phyloP scores from a whole-genome alignment of 2,113 vertebrate species.

The Burhinus oedicnemus region DNA sequence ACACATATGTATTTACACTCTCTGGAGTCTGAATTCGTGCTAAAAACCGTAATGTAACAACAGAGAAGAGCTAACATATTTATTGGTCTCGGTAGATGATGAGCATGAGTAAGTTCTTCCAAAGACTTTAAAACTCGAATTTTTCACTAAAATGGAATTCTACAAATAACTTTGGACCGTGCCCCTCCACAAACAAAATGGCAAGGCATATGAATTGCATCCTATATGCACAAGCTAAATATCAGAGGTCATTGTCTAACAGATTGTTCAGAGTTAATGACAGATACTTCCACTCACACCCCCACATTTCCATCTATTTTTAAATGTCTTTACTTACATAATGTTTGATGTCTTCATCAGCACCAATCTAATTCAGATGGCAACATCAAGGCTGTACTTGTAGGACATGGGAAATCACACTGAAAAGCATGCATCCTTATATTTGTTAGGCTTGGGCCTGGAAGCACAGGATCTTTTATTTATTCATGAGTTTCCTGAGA shows the following conservation, averaged over 20 bases:
- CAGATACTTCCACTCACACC: neutral
- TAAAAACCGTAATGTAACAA: fast-evolving
- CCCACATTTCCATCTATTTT: neutral
- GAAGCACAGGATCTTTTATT: slow-evolving; percentile 77
- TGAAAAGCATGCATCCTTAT: neutral
- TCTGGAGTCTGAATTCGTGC: neutral
- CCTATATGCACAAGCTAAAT: neutral
- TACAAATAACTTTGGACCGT: neutral
- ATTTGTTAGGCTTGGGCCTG: neutral
- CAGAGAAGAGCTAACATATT: neutral
- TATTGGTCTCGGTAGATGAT: neutral
- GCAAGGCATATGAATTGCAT: neutral
- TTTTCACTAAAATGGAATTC: neutral
- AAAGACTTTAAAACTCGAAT: neutral
- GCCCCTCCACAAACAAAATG: neutral
- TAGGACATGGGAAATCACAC: neutral
- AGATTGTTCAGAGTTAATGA: slow-evolving; percentile 3
- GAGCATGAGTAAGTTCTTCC: neutral
- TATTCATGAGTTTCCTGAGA: slow-evolving; percentile 83
- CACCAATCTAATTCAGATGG: neutral
- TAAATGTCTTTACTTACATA: slow-evolving; percentile 25
- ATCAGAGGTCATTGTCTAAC: neutral
- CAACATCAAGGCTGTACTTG: neutral
- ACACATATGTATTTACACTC: fast-evolving
- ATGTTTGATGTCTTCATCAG: neutral